Conservation (phyloP, 2,888 invertebrate genomes). For the Candidula unifasciata region DNA sequence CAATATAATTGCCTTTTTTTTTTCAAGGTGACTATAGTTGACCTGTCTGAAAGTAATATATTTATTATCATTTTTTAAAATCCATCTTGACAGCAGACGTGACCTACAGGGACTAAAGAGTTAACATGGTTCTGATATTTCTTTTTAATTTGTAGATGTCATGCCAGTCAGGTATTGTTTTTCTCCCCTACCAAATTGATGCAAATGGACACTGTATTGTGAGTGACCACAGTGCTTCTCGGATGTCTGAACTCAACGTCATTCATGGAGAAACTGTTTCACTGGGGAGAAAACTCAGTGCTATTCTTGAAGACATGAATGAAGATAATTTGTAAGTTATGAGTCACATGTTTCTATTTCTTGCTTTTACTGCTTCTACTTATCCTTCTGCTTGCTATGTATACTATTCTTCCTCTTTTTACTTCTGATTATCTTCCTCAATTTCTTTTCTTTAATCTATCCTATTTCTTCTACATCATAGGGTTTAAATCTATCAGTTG, state of each 20-base stretch:
- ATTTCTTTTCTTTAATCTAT: too few relatives aligned
- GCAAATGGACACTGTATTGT: conserved; percentile 87
- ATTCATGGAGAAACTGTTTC: conserved; percentile 66
- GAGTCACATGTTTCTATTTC: background rate
- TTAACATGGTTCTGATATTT: background rate
- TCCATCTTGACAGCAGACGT: too few relatives aligned
- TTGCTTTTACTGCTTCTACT: too few relatives aligned
- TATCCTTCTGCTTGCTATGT: too few relatives aligned
- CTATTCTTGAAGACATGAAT: conserved; percentile 95
- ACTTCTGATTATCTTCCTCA: too few relatives aligned
- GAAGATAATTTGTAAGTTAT: conserved; percentile 93
- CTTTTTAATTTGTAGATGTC: conserved; percentile 85
- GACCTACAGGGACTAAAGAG: too few relatives aligned
- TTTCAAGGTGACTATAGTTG: too few relatives aligned
- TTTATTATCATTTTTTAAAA: background rate
- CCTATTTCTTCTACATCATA: too few relatives aligned
- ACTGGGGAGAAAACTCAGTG: conserved; percentile 83
- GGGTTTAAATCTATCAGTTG: too few relatives aligned
- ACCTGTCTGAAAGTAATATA: too few relatives aligned
- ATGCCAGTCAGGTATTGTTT: conserved; percentile 81
- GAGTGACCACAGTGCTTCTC: conserved; percentile 81
- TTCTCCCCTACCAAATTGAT: conserved; percentile 74
- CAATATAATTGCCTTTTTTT: too few relatives aligned
- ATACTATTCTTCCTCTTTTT: too few relatives aligned
- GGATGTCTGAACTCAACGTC: conserved; percentile 58